Conservation (phyloP, 1,140 invertebrate species). For the Oryctes rhinoceros region DNA sequence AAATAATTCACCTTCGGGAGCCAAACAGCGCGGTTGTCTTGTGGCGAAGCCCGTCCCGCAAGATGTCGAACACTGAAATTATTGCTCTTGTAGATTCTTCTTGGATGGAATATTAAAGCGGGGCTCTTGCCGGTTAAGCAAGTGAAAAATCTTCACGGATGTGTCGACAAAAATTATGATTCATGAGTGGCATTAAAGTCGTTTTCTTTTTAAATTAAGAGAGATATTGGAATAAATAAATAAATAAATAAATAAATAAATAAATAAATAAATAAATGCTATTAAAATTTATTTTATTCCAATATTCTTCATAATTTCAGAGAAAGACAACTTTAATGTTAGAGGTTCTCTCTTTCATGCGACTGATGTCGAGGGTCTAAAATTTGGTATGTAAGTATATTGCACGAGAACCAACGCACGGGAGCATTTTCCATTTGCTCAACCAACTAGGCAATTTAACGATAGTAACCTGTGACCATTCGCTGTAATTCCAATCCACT, state of each 20-base stretch:
- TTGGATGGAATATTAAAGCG: not conserved
- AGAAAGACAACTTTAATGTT: too few species aligned
- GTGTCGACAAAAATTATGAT: too few species aligned
- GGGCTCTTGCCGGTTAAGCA: too few species aligned
- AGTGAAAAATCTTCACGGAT: too few species aligned
- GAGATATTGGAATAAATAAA: conserved; percentile 39
- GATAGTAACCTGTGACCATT: conserved; percentile 74
- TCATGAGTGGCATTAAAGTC: too few species aligned
- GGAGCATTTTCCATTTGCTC: too few species aligned
- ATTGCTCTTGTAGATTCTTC: not conserved
- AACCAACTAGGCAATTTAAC: not conserved
- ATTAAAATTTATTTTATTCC: too few species aligned
- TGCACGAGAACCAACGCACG: too few species aligned
- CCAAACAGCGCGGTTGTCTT: conserved; percentile 72
- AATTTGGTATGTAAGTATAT: too few species aligned
- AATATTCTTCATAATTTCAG: too few species aligned
- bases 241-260: conserved; percentile 6
- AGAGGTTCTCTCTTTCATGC: too few species aligned
- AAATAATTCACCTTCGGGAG: conserved; percentile 61
- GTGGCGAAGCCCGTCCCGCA: conserved; percentile 77
- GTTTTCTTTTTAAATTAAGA: not conserved
- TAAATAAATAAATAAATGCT: not conserved
- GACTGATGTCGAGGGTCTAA: too few species aligned
- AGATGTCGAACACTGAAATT: conserved; percentile 76
- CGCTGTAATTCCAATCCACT: conserved; percentile 71